These are phyloP conservation scores for Zeuzera pyrina DNA, from an alignment of 2,888 invertebrate species.

Conservation along the genomic window DNA sequence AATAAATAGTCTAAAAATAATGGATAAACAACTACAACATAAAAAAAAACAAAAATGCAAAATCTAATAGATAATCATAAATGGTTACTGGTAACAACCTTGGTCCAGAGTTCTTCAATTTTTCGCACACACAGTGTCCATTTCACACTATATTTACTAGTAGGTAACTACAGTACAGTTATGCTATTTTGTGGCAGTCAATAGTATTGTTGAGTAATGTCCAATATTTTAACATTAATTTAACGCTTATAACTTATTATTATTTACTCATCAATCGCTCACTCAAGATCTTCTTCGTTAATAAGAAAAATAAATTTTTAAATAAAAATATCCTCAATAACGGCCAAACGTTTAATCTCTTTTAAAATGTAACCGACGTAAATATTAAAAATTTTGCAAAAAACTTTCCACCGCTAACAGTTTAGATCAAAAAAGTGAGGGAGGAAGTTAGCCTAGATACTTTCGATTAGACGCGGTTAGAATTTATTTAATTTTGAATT, in stretches of 20 bases:
- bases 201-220: constrained; percentile 26
- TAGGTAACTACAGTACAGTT: constrained; percentile 20
- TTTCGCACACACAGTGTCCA: constrained; percentile 37
- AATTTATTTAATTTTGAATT: constrained; percentile 42
- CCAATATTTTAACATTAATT: constrained; percentile 44
- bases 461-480: constrained; percentile 61
- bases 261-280: constrained; percentile 35
- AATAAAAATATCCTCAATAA: constrained; percentile 63
- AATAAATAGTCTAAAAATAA: background rate
- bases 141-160: constrained; percentile 31
- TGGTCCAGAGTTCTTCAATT: constrained; percentile 31
- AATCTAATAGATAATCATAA: constrained; percentile 11
- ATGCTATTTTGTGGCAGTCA: constrained; percentile 33
- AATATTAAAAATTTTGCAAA: constrained; percentile 69
- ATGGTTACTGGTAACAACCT: constrained; percentile 32
- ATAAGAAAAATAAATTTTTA: constrained; percentile 54
- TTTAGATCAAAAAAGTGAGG: constrained; percentile 55
- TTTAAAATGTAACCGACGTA: constrained; percentile 68
- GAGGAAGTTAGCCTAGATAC: constrained; percentile 61
- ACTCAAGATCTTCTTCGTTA: constrained; percentile 41
- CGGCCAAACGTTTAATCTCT: constrained; percentile 65
- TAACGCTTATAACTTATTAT: constrained; percentile 51
- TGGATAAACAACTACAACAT: background rate
- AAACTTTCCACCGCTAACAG: constrained; percentile 58
- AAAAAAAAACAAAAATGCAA: constrained; percentile 9